These are phyloP conservation scores for Linurgus olivaceus DNA, from an alignment of 2,797 vertebrate genomes.

Conservation along the genomic window DNA sequence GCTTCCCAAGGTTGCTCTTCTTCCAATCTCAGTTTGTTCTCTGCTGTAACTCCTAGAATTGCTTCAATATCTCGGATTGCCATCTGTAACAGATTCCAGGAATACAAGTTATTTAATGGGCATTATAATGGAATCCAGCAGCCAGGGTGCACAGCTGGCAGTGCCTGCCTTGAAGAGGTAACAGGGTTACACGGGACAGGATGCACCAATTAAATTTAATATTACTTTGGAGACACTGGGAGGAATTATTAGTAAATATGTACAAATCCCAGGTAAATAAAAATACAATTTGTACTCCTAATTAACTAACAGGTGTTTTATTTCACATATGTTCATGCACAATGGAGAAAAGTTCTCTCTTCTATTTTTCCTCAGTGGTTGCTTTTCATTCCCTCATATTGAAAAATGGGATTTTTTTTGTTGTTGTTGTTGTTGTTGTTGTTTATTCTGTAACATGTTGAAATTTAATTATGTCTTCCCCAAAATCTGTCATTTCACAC, in stretches of 20 bases:
- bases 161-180: neutral
- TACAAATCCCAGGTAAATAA: conserved; percentile 1
- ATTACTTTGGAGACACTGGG: neutral
- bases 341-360: neutral
- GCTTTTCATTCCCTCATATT: neutral
- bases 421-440: neutral
- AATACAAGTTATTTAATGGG: conserved; percentile 23
- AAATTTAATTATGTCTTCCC: neutral
- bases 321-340: neutral
- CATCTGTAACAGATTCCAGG: conserved; percentile 59
- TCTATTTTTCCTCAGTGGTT: neutral
- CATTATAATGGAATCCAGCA: conserved; percentile 14
- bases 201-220: neutral
- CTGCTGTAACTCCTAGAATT: conserved; percentile 79
- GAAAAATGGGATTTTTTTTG: neutral
- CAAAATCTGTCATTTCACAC: neutral
- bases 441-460: neutral
- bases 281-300: neutral
- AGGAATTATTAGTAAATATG: neutral
- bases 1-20: conserved; percentile 49
- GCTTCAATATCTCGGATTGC: conserved; percentile 79
- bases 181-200: neutral
- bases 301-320: conserved; percentile 12
- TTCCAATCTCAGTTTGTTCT: conserved; percentile 78
- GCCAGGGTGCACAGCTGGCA: conserved; percentile 21